These are phyloP conservation scores for Vanacampus margaritifer DNA, from an alignment of 2,113 vertebrate genomes.

Conservation along the genomic window DNA sequence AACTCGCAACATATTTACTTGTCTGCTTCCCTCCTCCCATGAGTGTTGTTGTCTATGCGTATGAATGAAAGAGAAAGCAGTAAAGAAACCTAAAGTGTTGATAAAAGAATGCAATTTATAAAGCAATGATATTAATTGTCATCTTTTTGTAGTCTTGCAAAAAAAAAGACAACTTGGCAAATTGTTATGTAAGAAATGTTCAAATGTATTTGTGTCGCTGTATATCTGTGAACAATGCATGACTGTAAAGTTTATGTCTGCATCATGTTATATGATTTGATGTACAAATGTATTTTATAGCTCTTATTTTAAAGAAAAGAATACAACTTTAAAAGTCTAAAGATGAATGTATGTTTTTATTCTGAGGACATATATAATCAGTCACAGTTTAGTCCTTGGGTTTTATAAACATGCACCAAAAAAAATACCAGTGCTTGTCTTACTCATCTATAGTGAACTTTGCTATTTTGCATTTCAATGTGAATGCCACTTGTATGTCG, in stretches of 20 bases:
- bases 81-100: background rate
- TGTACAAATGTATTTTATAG: background rate
- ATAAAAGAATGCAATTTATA: background rate
- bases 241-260: background rate
- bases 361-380: background rate
- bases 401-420: background rate
- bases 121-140: background rate
- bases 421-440: no score
- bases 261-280: background rate
- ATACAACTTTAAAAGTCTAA: background rate
- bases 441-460: no score
- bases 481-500: no score
- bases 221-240: background rate
- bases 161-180: background rate
- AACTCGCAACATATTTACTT: no score
- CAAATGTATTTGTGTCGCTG: background rate
- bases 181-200: background rate
- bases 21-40: no score
- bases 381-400: no score
- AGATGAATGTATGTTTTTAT: background rate
- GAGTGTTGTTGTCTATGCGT: no score
- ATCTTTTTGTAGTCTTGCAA: background rate
- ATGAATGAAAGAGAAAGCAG: background rate
- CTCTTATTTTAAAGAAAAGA: background rate
- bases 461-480: no score